A percentile compares a stretch with the other conserved stretches of the same genome.
phyloP scores from a whole-genome alignment of 2,113 vertebrate genomes.

The Loxodonta africana region DNA sequence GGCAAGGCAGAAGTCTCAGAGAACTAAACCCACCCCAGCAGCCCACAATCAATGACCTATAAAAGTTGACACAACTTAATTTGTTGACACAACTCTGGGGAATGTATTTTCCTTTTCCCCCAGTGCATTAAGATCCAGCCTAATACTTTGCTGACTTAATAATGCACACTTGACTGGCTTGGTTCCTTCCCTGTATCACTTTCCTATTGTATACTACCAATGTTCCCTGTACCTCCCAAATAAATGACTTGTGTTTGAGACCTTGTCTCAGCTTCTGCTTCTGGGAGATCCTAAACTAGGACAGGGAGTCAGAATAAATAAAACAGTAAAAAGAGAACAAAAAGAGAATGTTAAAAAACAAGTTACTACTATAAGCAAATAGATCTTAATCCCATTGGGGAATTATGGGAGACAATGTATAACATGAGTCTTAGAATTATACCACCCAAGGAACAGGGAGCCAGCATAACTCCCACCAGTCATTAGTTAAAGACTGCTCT shows the following conservation, averaged over 20 bases:
- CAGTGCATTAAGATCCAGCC: neutral
- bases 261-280: neutral
- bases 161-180: neutral
- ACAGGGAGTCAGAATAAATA: neutral
- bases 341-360: neutral
- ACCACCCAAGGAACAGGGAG: neutral
- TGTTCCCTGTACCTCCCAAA: neutral
- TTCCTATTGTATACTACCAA: neutral
- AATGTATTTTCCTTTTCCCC: neutral
- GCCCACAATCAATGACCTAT: neutral
- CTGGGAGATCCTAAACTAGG: neutral
- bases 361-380: neutral
- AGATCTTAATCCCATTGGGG: neutral
- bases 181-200: neutral
- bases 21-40: neutral
- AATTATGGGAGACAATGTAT: neutral
- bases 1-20: neutral
- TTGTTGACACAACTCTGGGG: neutral
- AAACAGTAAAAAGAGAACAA: neutral
- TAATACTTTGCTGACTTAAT: neutral
- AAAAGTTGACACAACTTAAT: no score
- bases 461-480: neutral
- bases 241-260: neutral
- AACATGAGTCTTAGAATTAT: neutral
- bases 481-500: neutral